Conservation (phyloP, 2,888 invertebrate species). For the Erebia epiphron region DNA sequence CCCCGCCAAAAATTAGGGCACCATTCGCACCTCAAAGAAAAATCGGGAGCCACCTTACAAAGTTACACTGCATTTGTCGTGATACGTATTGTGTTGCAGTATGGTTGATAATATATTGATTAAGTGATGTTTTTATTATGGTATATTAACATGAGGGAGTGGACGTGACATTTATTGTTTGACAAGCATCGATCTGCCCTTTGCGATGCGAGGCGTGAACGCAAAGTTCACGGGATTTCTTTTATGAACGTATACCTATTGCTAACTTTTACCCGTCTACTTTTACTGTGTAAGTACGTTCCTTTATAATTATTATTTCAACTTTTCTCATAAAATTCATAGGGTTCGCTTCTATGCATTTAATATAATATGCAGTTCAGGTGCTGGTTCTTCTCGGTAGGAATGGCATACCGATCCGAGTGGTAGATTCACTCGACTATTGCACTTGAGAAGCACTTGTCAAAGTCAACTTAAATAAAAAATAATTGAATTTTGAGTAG, state of each 20-base stretch:
- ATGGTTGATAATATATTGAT: constrained; percentile 46
- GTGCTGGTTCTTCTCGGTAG: too few relatives aligned
- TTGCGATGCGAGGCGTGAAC: constrained; percentile 77
- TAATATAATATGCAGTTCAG: too few relatives aligned
- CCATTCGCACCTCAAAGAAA: constrained; percentile 78
- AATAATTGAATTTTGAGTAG: too few relatives aligned
- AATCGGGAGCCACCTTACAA: constrained; percentile 59
- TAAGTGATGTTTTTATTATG: constrained; percentile 38
- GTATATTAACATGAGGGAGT: constrained; percentile 74
- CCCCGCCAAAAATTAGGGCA: constrained; percentile 71
- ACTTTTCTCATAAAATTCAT: too few relatives aligned
- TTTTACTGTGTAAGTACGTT: too few relatives aligned
- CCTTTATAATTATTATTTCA: too few relatives aligned
- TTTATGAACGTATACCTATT: constrained; percentile 13
- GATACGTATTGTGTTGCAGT: constrained; percentile 39
- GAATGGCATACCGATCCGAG: too few relatives aligned
- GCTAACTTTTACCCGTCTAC: neutral
- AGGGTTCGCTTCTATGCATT: too few relatives aligned
- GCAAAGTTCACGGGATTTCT: constrained; percentile 47
- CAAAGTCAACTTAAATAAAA: too few relatives aligned
- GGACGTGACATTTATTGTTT: constrained; percentile 83
- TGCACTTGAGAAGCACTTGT: too few relatives aligned
- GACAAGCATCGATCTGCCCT: constrained; percentile 82
- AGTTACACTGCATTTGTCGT: constrained; percentile 40
- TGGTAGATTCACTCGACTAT: too few relatives aligned